phyloP scores from a whole-genome alignment of 2,888 invertebrate species.

The Acrobasis repandana region DNA sequence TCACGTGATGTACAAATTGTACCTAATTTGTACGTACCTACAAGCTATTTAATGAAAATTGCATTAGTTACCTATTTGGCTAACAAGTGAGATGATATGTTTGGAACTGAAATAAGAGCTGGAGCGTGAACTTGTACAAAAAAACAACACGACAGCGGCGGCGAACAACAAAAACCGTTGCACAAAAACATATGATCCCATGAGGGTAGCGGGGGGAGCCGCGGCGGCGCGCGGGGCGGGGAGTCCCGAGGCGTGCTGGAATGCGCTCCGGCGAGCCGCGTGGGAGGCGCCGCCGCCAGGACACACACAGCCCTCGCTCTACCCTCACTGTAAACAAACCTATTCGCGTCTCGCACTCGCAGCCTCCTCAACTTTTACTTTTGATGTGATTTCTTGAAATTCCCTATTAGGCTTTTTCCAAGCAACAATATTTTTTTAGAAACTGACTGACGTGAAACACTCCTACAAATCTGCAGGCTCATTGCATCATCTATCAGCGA shows the following conservation, averaged over 20 bases:
- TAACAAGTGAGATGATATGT: conserved; percentile 61
- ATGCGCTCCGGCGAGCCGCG: conserved; percentile 80
- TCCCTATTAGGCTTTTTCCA: background rate
- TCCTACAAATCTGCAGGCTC: too few species aligned
- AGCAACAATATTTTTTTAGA: too few species aligned
- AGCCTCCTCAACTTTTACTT: conserved; percentile 19
- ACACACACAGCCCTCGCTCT: conserved; percentile 66
- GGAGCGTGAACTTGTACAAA: conserved; percentile 77
- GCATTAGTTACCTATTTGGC: conserved; percentile 35
- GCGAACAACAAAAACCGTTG: conserved; percentile 83
- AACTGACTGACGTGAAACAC: too few species aligned
- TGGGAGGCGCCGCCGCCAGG: conserved; percentile 74
- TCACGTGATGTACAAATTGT: background rate
- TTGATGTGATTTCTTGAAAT: background rate
- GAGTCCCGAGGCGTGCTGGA: conserved; percentile 79
- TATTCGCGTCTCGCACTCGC: conserved; percentile 57
- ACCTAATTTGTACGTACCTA: background rate
- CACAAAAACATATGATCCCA: conserved; percentile 83
- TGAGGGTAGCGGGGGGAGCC: conserved; percentile 65
- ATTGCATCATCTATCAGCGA: too few species aligned
- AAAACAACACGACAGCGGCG: conserved; percentile 74
- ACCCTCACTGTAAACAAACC: conserved; percentile 75
- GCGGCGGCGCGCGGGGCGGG: conserved; percentile 45
- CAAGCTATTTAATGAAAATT: conserved; percentile 28
- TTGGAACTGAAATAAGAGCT: conserved; percentile 74